Evolutionary conservation across 2,888 invertebrate genomes (phyloP).

Genomic region (Dryocosmus kuriphilus): DNA sequence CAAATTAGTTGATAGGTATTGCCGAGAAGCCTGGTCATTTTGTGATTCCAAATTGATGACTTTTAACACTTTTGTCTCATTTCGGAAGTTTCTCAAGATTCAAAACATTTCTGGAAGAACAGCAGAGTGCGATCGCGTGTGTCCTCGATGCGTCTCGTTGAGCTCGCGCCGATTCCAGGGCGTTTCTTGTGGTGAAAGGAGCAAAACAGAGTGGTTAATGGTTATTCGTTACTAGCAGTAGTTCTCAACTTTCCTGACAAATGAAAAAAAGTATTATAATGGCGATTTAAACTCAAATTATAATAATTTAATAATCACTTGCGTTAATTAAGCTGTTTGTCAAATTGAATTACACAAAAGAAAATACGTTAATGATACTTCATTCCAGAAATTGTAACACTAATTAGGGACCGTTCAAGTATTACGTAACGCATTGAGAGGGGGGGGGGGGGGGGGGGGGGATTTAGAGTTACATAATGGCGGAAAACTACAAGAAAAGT

Average conservation of each 20-base stretch:
- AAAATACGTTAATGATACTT: too few species aligned
- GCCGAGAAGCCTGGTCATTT: neutral
- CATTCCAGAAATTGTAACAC: too few species aligned
- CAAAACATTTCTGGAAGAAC: conserved; percentile 19
- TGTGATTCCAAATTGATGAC: neutral
- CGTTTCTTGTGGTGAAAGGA: conserved; percentile 44
- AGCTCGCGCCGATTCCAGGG: conserved; percentile 44
- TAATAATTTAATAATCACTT: neutral
- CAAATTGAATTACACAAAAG: neutral
- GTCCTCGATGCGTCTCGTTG: conserved; percentile 58
- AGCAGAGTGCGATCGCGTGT: conserved; percentile 54
- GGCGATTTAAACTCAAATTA: neutral
- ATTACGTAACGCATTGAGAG: too few species aligned
- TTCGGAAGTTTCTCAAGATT: neutral
- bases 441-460: too few species aligned
- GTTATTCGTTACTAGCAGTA: conserved; percentile 53
- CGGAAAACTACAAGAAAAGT: too few species aligned
- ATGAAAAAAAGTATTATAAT: neutral
- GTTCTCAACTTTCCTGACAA: conserved; percentile 7
- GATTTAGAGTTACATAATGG: too few species aligned
- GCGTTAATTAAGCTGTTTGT: neutral
- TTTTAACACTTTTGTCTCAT: neutral
- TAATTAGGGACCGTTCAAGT: too few species aligned
- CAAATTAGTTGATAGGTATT: neutral
- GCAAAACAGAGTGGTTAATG: conserved; percentile 55